These are phyloP conservation scores for Steinernema carpocapsae DNA, from an alignment of 2,888 invertebrate genomes.

Conservation along the genomic window DNA sequence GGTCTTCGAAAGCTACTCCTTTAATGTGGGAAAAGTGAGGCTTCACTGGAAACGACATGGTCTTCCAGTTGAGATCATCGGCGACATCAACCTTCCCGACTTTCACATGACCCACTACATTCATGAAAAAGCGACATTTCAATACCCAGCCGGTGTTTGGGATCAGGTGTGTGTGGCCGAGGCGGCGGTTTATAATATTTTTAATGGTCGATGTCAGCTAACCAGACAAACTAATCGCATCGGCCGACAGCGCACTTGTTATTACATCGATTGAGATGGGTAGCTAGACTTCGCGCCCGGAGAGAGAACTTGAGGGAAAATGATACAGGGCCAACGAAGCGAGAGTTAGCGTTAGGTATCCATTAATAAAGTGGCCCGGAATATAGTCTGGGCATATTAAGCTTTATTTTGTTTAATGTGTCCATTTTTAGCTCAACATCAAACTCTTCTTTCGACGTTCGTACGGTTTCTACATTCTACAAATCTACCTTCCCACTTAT, in stretches of 20 bases:
- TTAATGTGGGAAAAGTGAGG: slow-evolving; percentile 68
- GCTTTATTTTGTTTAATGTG: neutral
- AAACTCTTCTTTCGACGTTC: slow-evolving; percentile 65
- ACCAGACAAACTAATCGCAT: too few species aligned
- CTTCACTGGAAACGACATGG: slow-evolving; percentile 65
- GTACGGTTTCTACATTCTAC: slow-evolving; percentile 67
- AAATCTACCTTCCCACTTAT: slow-evolving; percentile 69
- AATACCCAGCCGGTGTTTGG: slow-evolving; percentile 69
- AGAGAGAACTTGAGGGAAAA: too few species aligned
- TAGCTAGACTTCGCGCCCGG: neutral
- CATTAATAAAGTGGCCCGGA: too few species aligned
- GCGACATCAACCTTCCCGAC: slow-evolving; percentile 55
- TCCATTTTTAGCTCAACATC: slow-evolving; percentile 59
- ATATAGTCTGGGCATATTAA: neutral
- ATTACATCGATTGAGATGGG: slow-evolving; percentile 10
- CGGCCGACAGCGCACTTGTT: slow-evolving; percentile 10
- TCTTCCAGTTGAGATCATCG: slow-evolving; percentile 62
- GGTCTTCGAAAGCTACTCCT: slow-evolving; percentile 67
- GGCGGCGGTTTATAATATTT: slow-evolving; percentile 1
- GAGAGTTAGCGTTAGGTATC: too few species aligned
- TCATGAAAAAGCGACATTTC: slow-evolving; percentile 63
- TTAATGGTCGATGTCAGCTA: too few species aligned
- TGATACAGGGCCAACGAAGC: too few species aligned
- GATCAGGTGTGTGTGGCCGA: slow-evolving; percentile 58
- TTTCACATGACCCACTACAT: slow-evolving; percentile 46